Conservation (phyloP, 2,797 vertebrate genomes). For the Petrocephalus sullivani region DNA sequence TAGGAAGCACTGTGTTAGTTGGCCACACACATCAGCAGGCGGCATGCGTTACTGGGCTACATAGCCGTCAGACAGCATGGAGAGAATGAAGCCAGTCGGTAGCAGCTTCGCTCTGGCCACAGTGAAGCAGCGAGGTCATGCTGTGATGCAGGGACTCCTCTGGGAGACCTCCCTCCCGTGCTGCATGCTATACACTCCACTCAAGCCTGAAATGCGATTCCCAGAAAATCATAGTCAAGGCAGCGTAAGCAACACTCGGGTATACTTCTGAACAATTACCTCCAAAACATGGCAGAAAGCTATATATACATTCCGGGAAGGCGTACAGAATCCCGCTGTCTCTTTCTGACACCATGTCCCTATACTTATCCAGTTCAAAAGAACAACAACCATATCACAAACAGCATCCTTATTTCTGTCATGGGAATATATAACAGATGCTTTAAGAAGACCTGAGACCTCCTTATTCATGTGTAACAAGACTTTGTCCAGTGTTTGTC, state of each 20-base stretch:
- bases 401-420: neutral
- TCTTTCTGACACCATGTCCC: neutral
- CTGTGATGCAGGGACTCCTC: neutral
- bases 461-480: neutral
- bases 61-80: neutral
- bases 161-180: neutral
- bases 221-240: neutral
- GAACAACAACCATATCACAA: neutral
- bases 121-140: neutral
- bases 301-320: neutral
- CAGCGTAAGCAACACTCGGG: neutral
- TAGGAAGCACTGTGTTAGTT: neutral
- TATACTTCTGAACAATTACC: neutral
- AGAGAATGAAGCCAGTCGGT: neutral
- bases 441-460: neutral
- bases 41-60: conserved; percentile 12
- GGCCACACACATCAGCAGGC: neutral
- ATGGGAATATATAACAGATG: neutral
- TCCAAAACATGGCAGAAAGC: neutral
- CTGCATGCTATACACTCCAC: neutral
- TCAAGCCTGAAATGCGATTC: neutral
- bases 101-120: neutral
- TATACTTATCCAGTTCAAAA: neutral
- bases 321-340: neutral
- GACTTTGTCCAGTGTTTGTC: neutral